phyloP scores from a whole-genome alignment of 92 coral and sea anemone species.

The Palythoa caribaeorum region DNA sequence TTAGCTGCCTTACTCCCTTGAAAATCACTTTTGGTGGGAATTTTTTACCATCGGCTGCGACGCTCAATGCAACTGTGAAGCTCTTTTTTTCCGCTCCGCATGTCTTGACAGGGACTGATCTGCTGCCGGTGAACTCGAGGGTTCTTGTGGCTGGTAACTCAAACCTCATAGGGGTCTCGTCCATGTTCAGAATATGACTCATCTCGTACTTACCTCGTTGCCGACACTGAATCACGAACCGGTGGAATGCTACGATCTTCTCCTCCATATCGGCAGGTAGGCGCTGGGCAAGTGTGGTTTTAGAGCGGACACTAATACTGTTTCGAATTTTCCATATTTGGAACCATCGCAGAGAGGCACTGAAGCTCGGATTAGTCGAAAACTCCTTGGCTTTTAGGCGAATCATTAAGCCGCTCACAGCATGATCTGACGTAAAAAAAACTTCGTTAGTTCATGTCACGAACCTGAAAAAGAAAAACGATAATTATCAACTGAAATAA shows the following conservation, averaged over 20 bases:
- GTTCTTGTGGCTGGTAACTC: constrained; percentile 64
- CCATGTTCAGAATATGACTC: constrained; percentile 52
- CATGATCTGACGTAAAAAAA: background rate
- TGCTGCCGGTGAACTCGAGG: constrained; percentile 56
- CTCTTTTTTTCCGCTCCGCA: constrained; percentile 31
- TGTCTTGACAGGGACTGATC: constrained; percentile 35
- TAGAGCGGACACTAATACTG: constrained; percentile 27
- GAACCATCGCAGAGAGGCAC: constrained; percentile 52
- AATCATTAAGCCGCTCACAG: background rate
- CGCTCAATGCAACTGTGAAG: constrained; percentile 41
- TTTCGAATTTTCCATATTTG: constrained; percentile 50
- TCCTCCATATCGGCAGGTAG: constrained; percentile 60
- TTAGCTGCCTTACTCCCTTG: constrained; percentile 33
- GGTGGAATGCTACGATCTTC: constrained; percentile 50
- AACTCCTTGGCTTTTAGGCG: constrained; percentile 10
- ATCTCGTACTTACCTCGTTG: background rate
- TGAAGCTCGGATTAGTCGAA: background rate
- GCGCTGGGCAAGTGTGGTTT: constrained; percentile 56
- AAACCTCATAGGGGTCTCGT: constrained; percentile 51
- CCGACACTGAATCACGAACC: background rate
- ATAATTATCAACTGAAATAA: background rate
- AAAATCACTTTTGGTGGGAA: constrained; percentile 56
- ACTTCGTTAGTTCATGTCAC: background rate
- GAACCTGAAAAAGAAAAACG: background rate
- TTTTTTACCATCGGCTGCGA: constrained; percentile 51